Conservation (phyloP, 2,888 invertebrate genomes). For the Drosophila borborema region DNA sequence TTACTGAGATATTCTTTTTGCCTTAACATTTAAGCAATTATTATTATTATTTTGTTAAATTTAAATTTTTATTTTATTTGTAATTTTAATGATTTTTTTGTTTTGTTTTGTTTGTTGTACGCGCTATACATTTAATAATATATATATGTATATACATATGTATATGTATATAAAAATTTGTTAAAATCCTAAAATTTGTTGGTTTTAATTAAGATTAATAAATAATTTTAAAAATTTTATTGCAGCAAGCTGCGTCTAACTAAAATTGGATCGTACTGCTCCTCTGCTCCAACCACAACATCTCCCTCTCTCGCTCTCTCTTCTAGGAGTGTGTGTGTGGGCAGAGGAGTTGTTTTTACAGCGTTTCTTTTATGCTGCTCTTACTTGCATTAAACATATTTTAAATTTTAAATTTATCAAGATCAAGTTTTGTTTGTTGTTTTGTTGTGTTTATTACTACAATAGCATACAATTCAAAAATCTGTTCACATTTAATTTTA, state of each 20-base stretch:
- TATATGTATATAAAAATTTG: constrained; percentile 68
- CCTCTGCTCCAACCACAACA: background rate
- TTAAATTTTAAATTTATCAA: constrained; percentile 76
- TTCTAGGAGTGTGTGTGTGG: background rate
- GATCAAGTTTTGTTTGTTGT: constrained; percentile 60
- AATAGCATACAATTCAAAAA: constrained; percentile 71
- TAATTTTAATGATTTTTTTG: constrained; percentile 41
- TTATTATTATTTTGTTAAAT: constrained; percentile 25
- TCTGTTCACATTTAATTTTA: constrained; percentile 70
- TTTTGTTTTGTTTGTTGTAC: constrained; percentile 60
- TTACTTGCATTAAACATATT: constrained; percentile 55
- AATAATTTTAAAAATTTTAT: constrained; percentile 78
- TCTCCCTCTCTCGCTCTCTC: constrained; percentile 6
- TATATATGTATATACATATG: constrained; percentile 15
- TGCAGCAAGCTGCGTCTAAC: constrained; percentile 80
- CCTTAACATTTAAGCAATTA: constrained; percentile 69
- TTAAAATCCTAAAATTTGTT: constrained; percentile 81
- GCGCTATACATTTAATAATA: constrained; percentile 77
- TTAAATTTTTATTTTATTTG: constrained; percentile 21
- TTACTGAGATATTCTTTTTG: constrained; percentile 77
- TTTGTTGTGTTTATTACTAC: constrained; percentile 58
- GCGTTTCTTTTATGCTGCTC: constrained; percentile 12
- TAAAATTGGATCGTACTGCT: constrained; percentile 71
- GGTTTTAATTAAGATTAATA: constrained; percentile 80
- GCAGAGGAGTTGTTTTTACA: constrained; percentile 17